Evolutionary conservation across 2,888 invertebrate species (phyloP).

Genomic region (Holacanthella duospinosa): DNA sequence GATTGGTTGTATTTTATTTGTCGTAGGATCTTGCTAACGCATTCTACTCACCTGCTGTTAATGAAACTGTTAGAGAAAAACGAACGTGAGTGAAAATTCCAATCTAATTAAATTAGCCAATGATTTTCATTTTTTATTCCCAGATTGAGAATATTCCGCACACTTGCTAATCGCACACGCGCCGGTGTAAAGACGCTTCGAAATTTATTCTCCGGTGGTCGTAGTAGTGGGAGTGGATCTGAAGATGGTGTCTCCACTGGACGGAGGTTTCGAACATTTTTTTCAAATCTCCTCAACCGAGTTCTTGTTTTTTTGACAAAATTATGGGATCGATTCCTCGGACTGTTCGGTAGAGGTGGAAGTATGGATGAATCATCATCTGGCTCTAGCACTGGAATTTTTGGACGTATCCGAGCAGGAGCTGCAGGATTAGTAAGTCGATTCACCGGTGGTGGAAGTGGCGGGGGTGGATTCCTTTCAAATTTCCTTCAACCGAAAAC

Average conservation of each 20-base stretch:
- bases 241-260: neutral
- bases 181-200: neutral
- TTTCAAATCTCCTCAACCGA: neutral
- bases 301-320: neutral
- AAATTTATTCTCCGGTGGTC: neutral
- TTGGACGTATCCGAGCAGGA: neutral
- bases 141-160: neutral
- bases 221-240: neutral
- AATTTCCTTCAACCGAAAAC: neutral
- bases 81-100: conserved; percentile 4
- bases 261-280: neutral
- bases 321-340: neutral
- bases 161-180: neutral
- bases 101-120: neutral
- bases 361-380: neutral
- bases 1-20: neutral
- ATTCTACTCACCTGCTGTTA: neutral
- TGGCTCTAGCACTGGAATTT: neutral
- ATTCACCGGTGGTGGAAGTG: neutral
- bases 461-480: neutral
- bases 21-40: neutral
- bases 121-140: neutral
- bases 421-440: neutral
- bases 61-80: neutral
- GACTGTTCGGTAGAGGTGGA: neutral